Conservation (phyloP, 2,113 vertebrate species). For the Phocoena sinus region DNA sequence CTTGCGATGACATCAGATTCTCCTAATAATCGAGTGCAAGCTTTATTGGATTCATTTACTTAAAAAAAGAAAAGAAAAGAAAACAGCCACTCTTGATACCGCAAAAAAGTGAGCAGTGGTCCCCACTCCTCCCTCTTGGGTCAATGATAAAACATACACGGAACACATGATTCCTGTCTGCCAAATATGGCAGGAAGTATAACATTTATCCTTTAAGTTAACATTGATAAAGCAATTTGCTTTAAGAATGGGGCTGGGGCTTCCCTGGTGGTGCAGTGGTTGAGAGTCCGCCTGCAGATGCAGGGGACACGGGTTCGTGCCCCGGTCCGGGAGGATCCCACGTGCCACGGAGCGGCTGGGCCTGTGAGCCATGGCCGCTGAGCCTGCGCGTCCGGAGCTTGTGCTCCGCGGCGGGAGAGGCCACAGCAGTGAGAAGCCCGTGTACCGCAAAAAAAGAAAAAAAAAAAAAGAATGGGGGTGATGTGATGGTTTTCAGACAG, state of each 20-base stretch:
- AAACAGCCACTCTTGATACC: background rate
- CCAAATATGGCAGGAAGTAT: slow-evolving; percentile 52
- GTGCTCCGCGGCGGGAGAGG: too few relatives aligned
- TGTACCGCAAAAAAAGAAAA: too few relatives aligned
- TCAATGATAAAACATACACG: slow-evolving; percentile 49
- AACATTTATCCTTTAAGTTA: slow-evolving; percentile 68
- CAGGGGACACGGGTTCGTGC: too few relatives aligned
- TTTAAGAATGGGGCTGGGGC: background rate
- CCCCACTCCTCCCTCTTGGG: background rate
- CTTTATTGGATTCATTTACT: background rate
- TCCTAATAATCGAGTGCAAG: background rate
- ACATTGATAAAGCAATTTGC: slow-evolving; percentile 73
- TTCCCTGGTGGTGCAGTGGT: too few relatives aligned
- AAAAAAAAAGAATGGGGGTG: background rate
- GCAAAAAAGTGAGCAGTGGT: background rate
- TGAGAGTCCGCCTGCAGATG: fast-evolving
- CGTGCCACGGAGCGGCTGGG: too few relatives aligned
- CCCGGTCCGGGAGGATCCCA: too few relatives aligned
- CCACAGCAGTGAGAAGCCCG: too few relatives aligned
- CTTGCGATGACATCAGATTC: background rate
- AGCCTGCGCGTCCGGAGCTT: too few relatives aligned
- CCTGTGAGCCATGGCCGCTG: too few relatives aligned
- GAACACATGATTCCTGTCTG: slow-evolving; percentile 52
- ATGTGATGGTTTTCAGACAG: slow-evolving; percentile 44
- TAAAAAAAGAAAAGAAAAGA: background rate